Conservation (phyloP, 2,797 vertebrate genomes). For the Acrocephalus scirpaceus region DNA sequence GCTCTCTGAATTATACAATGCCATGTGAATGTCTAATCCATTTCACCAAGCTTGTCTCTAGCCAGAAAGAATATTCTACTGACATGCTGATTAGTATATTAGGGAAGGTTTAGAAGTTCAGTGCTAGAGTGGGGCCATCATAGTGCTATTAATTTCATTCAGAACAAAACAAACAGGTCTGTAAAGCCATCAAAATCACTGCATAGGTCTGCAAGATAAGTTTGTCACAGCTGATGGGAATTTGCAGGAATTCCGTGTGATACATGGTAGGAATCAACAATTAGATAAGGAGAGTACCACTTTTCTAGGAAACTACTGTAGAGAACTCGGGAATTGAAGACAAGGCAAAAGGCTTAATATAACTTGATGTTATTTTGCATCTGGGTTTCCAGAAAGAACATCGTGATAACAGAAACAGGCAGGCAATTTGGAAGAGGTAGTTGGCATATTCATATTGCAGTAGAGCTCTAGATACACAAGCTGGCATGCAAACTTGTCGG, state of each 20-base stretch:
- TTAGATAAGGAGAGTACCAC: slow-evolving; percentile 43
- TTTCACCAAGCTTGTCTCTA: slow-evolving; percentile 78
- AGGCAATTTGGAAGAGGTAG: neutral
- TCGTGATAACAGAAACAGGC: neutral
- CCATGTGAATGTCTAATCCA: slow-evolving; percentile 77
- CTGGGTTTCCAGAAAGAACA: slow-evolving; percentile 18
- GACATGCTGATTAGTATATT: slow-evolving; percentile 79
- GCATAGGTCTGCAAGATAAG: slow-evolving; percentile 63
- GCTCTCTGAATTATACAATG: slow-evolving; percentile 82
- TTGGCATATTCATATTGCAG: neutral
- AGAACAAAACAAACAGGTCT: slow-evolving; percentile 73
- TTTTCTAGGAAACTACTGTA: slow-evolving; percentile 55
- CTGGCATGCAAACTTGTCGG: fast-evolving
- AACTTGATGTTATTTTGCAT: neutral
- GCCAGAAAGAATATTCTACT: slow-evolving; percentile 71
- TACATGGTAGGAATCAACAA: slow-evolving; percentile 54
- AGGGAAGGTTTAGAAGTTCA: slow-evolving; percentile 77
- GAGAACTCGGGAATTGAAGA: neutral
- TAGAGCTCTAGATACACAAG: neutral
- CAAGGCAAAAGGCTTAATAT: slow-evolving; percentile 8
- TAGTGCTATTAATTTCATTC: slow-evolving; percentile 73
- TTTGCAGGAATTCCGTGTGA: slow-evolving; percentile 62
- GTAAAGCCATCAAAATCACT: slow-evolving; percentile 68
- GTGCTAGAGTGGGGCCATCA: slow-evolving; percentile 45
- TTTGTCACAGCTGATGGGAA: slow-evolving; percentile 67